Evolutionary conservation across 2,888 invertebrate genomes (phyloP).

Genomic region (Cryptosula pallasiana): DNA sequence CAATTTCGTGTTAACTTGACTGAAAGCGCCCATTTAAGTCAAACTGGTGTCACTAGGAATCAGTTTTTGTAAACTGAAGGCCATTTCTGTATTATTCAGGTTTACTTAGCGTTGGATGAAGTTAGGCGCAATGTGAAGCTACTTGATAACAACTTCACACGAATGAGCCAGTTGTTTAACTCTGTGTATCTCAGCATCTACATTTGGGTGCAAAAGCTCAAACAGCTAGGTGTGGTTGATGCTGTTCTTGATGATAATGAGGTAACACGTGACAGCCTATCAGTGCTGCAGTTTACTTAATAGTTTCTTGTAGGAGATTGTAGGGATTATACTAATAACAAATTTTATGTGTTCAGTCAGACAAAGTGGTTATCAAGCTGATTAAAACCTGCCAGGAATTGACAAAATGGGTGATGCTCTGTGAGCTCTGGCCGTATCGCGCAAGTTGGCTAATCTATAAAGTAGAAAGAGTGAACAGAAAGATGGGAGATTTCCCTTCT

Average conservation of each 20-base stretch:
- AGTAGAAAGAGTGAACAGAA: slow-evolving; percentile 6
- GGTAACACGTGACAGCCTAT: too few relatives aligned
- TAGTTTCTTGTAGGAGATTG: too few relatives aligned
- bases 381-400: slow-evolving; percentile 2
- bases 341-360: background rate
- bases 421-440: slow-evolving; percentile 23
- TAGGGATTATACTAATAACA: too few relatives aligned
- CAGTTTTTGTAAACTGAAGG: too few relatives aligned
- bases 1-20: too few relatives aligned
- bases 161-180: slow-evolving; percentile 8
- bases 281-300: too few relatives aligned
- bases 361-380: slow-evolving; percentile 6
- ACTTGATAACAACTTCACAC: background rate
- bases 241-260: background rate
- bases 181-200: slow-evolving; percentile 22
- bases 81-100: too few relatives aligned
- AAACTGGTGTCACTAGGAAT: too few relatives aligned
- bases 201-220: slow-evolving; percentile 21
- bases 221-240: slow-evolving; percentile 6
- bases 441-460: slow-evolving; percentile 18
- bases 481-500: slow-evolving; percentile 18
- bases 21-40: too few relatives aligned
- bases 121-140: slow-evolving; percentile 14
- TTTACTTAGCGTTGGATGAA: slow-evolving; percentile 14
- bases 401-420: slow-evolving; percentile 22